Conservation (phyloP, 2,888 invertebrate genomes). For the Drosophila cracens region DNA sequence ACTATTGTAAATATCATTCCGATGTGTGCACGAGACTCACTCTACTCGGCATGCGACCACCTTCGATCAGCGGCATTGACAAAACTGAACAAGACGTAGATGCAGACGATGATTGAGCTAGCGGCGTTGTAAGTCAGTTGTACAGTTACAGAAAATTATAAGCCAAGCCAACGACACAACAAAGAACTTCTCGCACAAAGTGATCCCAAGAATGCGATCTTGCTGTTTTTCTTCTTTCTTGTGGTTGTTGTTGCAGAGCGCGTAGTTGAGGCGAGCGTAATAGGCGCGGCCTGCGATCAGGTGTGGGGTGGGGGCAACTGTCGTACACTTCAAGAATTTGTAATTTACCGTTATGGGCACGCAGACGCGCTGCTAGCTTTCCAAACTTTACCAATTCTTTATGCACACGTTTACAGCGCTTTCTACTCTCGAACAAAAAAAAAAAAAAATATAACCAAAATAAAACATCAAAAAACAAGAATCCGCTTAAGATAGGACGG, state of each 20-base stretch:
- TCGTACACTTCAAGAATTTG: slow-evolving; percentile 36
- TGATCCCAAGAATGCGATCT: slow-evolving; percentile 28
- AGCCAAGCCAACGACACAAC: slow-evolving; percentile 46
- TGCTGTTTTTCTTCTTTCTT: not conserved
- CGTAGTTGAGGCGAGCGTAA: slow-evolving; percentile 25
- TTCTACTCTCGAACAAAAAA: slow-evolving; percentile 40
- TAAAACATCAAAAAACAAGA: slow-evolving; percentile 16
- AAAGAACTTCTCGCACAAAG: slow-evolving; percentile 46
- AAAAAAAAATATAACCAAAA: not conserved
- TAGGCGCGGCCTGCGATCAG: not conserved
- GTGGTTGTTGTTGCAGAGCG: slow-evolving; percentile 11
- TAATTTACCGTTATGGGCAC: slow-evolving; percentile 68
- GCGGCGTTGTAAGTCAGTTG: slow-evolving; percentile 49
- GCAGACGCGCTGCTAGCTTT: slow-evolving; percentile 38
- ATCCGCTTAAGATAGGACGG: slow-evolving; percentile 38
- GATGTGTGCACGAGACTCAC: not conserved
- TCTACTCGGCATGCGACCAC: slow-evolving; percentile 17
- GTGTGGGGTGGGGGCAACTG: not conserved
- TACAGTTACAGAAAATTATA: slow-evolving; percentile 72
- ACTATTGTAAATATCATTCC: not conserved
- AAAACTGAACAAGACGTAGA: slow-evolving; percentile 6
- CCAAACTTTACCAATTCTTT: slow-evolving; percentile 44
- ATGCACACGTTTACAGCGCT: slow-evolving; percentile 52
- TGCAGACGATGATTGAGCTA: slow-evolving; percentile 16
- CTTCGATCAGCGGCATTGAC: not conserved